A percentile compares a stretch with the other conserved stretches of the same genome.
phyloP scores from a whole-genome alignment of 2,888 invertebrate genomes.

The Agrochola litura region DNA sequence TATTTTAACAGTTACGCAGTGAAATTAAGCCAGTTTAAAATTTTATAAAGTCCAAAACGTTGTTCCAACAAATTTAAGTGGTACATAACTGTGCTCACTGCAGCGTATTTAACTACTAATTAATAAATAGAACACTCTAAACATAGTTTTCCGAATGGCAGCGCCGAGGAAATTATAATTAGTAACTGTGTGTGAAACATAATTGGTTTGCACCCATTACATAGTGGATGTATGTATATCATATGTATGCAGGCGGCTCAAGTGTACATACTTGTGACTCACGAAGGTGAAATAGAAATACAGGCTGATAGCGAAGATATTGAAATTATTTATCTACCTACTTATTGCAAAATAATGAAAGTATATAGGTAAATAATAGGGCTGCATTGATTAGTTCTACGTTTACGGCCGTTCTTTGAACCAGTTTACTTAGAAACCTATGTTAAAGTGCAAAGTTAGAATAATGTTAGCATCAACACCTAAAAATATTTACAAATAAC shows the following conservation, averaged over 20 bases:
- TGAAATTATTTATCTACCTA: neutral
- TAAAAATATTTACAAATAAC: constrained; percentile 1
- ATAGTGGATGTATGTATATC: constrained; percentile 47
- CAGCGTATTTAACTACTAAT: constrained; percentile 79
- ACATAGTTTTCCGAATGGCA: constrained; percentile 81
- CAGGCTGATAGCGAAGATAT: constrained; percentile 32
- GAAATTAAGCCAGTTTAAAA: constrained; percentile 55
- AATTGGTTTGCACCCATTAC: constrained; percentile 79
- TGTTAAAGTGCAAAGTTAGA: neutral
- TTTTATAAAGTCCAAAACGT: constrained; percentile 64
- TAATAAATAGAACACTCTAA: constrained; percentile 82
- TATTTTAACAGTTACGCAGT: constrained; percentile 52
- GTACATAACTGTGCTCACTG: constrained; percentile 74
- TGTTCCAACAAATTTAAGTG: constrained; percentile 68
- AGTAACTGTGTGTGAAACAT: constrained; percentile 80
- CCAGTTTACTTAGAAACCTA: neutral
- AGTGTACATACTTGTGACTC: constrained; percentile 53
- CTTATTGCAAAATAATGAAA: neutral
- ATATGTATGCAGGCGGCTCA: constrained; percentile 39
- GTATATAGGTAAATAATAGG: neutral
- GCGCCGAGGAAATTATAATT: constrained; percentile 83
- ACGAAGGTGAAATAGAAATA: constrained; percentile 42
- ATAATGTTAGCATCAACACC: neutral
- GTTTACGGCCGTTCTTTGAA: neutral
- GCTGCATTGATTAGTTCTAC: neutral